Percentiles rank a stretch among this genome's conserved stretches.
Conservation (phyloP, 1,140 invertebrate genomes). For the Aphidius gifuensis region DNA sequence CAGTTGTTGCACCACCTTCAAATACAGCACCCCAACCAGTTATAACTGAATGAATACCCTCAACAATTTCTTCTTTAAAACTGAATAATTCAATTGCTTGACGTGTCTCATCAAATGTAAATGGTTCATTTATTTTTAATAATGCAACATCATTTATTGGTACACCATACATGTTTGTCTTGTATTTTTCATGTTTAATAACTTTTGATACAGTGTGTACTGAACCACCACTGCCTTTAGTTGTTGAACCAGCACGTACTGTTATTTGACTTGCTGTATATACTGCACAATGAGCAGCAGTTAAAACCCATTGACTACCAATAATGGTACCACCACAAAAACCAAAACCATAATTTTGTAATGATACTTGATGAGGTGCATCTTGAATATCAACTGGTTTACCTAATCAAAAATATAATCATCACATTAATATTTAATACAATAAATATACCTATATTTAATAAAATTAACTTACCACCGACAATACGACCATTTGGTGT, state of each 20-base stretch:
- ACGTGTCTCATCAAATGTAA: slow-evolving; percentile 28
- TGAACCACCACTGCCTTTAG: slow-evolving; percentile 21
- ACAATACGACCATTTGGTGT: slow-evolving; percentile 56
- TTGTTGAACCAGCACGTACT: slow-evolving; percentile 28
- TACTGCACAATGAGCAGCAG: slow-evolving; percentile 33
- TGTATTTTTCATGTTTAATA: slow-evolving; percentile 29
- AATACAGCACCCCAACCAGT: slow-evolving; percentile 48
- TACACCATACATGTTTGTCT: slow-evolving; percentile 14
- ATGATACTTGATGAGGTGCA: slow-evolving; percentile 61
- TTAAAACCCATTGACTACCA: slow-evolving; percentile 27
- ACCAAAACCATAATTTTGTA: slow-evolving; percentile 36
- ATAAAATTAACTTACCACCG: slow-evolving; percentile 52
- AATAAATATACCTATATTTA: too few species aligned
- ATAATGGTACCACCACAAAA: slow-evolving; percentile 35
- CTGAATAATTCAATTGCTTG: slow-evolving; percentile 30
- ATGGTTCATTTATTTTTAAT: slow-evolving; percentile 21
- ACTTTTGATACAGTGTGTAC: slow-evolving; percentile 25
- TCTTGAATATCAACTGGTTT: slow-evolving; percentile 56
- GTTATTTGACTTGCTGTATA: neutral
- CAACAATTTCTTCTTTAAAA: slow-evolving; percentile 19
- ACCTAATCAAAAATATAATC: slow-evolving; percentile 34
- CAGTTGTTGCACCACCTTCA: slow-evolving; percentile 18
- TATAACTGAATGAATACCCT: slow-evolving; percentile 34
- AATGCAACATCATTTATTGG: slow-evolving; percentile 35
- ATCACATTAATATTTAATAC: too few species aligned